Base-by-base conservation (phyloP, 2,113 vertebrate species). In the Patagioenas fasciata region DNA sequence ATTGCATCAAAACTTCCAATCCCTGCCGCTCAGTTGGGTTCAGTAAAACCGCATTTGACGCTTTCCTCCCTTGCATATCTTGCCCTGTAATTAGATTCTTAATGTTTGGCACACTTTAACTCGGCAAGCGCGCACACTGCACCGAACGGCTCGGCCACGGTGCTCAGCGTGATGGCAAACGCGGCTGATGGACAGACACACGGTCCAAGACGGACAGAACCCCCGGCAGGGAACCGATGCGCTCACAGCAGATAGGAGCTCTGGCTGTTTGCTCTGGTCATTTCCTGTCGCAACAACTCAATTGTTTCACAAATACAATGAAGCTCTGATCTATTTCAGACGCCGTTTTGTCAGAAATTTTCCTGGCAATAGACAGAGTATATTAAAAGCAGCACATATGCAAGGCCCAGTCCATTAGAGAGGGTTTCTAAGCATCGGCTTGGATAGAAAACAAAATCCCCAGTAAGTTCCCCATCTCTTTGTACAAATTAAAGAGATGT, bases 261-360 rank as follows among this genome's bases (percentile, higher is more conserved):
- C 74, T 67, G 92, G 73, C 88, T 85, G 44, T 61, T 81, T 89
- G 74, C 83, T 96, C 88, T 58, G 83, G 72, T 94, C 83, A 78
- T 81, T 96, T 96, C 96, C 95, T 93, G 38, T 78, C 6, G 8
- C 93, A 93, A 95, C 80, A 77, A 69, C 66, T 77, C 78, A 38
- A 91, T 96, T 96, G 95, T 96, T 95, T 93, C 80, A 72, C 65
- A 93, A 92, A 91, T 19, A 95, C 95, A 97, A 94, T 94, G 83
- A 93, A 79, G 82, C 91, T 96, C 95, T 94, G 88, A 92, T 93
- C 91, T 87, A 91, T 58, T 95, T 95, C 92, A 93, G 92, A 96
- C 70, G 11, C 44, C 47, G 74, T 70, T 92, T 84, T 92, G 86
- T 91, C 80, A 82, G 85, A 94, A 64, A 21, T 82, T 92, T 96